These are phyloP conservation scores for Argya squamiceps DNA, from an alignment of 2,797 vertebrate species.

Conservation along the genomic window DNA sequence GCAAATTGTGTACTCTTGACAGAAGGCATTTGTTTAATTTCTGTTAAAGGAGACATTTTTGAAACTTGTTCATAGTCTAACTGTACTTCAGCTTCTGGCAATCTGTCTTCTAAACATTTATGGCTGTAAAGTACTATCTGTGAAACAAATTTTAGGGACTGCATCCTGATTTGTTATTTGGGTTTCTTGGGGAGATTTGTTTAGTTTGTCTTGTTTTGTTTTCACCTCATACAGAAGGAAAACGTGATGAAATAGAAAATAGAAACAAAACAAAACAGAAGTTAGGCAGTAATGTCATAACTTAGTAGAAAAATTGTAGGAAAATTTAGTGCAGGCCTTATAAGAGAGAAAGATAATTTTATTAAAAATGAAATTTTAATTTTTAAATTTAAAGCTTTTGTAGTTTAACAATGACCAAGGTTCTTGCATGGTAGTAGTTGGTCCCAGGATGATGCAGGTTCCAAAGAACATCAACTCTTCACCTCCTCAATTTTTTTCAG, in stretches of 20 bases:
- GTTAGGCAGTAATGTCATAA: not conserved
- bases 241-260: not conserved
- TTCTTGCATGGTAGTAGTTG: not conserved
- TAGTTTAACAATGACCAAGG: not conserved
- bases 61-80: not conserved
- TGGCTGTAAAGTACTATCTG: not conserved
- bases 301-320: not conserved
- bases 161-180: not conserved
- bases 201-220: not conserved
- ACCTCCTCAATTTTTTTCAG: not conserved
- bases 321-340: not conserved
- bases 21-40: not conserved
- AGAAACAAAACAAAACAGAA: not conserved
- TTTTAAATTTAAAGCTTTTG: not conserved
- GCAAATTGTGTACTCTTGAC: not conserved
- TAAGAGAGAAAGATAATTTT: not conserved
- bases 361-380: not conserved
- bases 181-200: rapidly evolving
- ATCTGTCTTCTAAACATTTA: not conserved
- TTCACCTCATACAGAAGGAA: not conserved
- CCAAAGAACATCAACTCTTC: not conserved
- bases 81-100: not conserved
- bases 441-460: not conserved
- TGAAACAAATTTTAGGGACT: not conserved
- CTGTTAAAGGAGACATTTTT: not conserved